Evolutionary conservation across 2,888 invertebrate species (phyloP).

Genomic region (Thereva nobilitata): DNA sequence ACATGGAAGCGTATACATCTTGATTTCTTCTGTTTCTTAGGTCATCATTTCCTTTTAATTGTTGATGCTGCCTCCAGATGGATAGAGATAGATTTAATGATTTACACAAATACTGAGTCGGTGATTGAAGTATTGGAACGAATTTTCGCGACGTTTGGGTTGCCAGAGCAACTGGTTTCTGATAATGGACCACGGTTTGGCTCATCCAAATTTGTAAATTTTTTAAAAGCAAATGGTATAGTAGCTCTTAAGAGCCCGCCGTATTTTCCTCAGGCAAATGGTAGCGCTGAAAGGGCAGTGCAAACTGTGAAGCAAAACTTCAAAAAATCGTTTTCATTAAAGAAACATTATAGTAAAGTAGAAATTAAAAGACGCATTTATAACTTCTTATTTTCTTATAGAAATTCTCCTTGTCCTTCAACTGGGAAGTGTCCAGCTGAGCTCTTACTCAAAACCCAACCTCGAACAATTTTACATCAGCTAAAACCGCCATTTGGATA

Average conservation of each 20-base stretch:
- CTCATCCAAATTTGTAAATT: background rate
- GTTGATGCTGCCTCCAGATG: slow-evolving; percentile 8
- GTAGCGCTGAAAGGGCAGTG: background rate
- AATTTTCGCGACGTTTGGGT: slow-evolving; percentile 1
- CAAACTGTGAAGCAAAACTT: too few relatives aligned
- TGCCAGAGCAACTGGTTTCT: slow-evolving; percentile 13
- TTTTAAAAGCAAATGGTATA: background rate
- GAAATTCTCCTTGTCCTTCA: too few relatives aligned
- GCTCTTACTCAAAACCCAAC: too few relatives aligned
- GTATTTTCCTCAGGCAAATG: slow-evolving; percentile 7
- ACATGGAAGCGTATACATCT: too few relatives aligned
- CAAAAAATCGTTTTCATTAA: too few relatives aligned
- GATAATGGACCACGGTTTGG: slow-evolving; percentile 7
- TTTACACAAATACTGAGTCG: background rate
- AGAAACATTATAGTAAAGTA: too few relatives aligned
- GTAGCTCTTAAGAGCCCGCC: slow-evolving; percentile 4
- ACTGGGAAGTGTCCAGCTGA: too few relatives aligned
- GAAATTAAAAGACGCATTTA: too few relatives aligned
- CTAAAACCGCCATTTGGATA: too few relatives aligned
- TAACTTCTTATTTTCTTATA: too few relatives aligned
- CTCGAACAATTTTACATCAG: too few relatives aligned
- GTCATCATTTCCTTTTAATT: background rate
- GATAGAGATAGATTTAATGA: slow-evolving; percentile 2
- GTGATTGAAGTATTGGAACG: background rate
- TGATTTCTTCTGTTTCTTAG: too few relatives aligned